These are phyloP conservation scores for Leucoptera coffeella DNA, from an alignment of 2,888 invertebrate species.

Conservation along the genomic window DNA sequence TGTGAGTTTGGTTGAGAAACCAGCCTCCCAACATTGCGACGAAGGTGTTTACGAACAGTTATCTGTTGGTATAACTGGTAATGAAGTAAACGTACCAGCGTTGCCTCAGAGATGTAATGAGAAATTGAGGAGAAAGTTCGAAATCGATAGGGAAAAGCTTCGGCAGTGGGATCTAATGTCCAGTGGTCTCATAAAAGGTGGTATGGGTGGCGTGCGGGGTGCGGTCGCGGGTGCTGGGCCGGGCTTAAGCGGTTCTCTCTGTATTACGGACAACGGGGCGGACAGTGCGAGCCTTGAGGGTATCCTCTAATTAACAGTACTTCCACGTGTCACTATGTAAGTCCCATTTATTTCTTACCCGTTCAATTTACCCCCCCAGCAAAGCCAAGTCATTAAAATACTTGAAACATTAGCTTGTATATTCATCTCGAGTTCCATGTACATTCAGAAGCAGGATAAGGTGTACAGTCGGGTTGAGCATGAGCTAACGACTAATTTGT, in stretches of 20 bases:
- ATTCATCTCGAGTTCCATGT: too few relatives aligned
- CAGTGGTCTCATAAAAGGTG: slow-evolving; percentile 63
- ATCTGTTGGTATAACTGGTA: slow-evolving; percentile 25
- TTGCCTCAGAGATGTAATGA: slow-evolving; percentile 8
- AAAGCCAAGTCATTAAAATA: slow-evolving; percentile 40
- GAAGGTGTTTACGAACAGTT: slow-evolving; percentile 55
- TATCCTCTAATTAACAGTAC: slow-evolving; percentile 42
- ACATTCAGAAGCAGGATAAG: slow-evolving; percentile 39
- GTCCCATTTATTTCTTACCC: slow-evolving; percentile 30
- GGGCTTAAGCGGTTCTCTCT: slow-evolving; percentile 16
- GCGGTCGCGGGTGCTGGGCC: slow-evolving; percentile 21
- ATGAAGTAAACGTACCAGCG: slow-evolving; percentile 9
- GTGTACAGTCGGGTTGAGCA: slow-evolving; percentile 23
- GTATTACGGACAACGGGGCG: slow-evolving; percentile 36
- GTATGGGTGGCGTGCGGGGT: slow-evolving; percentile 29
- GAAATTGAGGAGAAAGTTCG: slow-evolving; percentile 39
- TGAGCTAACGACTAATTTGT: slow-evolving; percentile 20
- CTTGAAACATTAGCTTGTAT: too few relatives aligned
- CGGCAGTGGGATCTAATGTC: slow-evolving; percentile 87
- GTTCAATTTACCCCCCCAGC: slow-evolving; percentile 10
- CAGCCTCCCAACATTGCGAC: slow-evolving; percentile 22
- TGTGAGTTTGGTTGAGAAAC: slow-evolving; percentile 37
- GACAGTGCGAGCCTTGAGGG: slow-evolving; percentile 45
- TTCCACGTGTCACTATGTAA: slow-evolving; percentile 43
- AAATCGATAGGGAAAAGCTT: slow-evolving; percentile 78